Evolutionary conservation across 1,140 invertebrate genomes (phyloP), one percentile per base, ranked within the genome.

Genomic region (Cepaea nemoralis): DNA sequence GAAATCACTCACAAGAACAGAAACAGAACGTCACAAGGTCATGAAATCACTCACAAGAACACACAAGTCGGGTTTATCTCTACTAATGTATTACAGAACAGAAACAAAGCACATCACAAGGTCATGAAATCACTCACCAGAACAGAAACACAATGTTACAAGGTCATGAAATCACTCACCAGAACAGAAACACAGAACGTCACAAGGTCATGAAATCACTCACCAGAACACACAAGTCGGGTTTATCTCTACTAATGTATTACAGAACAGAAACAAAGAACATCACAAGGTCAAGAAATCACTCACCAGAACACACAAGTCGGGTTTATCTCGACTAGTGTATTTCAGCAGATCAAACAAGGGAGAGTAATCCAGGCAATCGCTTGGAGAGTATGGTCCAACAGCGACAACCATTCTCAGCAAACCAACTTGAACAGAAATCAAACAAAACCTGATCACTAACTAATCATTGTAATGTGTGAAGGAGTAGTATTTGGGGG

Each of bases 301-400:
- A 35, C 67, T 45, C 83, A 91, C 90, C 71, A 98, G 91, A 83
- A 98, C 93, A 42, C 96, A 93, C 8, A 97, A 91, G 89, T 98
- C 94, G 1, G 97, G 97, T 86, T 94, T 93, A 67, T 95, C 93
- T 22, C 94, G 91, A 31, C 92, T 91, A 0, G 96, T 93, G 84
- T 94, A 94, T 33, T 93, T 91, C 31, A 97, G 91, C 1, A 98
- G 91, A 87, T 97, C 95, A 83, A 94, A 93, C 19, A 98, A 91
- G 0, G 96, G 96, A 85, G 97, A 95, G 90, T 95, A 98, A 0
- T 93, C 89, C 74, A 97, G 88, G 87, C 95, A 95, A 76, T 96
- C 95, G 12, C 93, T 93, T 0, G 94, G 93, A 0, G 96, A 96
- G 85, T 95, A 98, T 0, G 97, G 97, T 14, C 97, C 97, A 37